These are phyloP conservation scores for Octomys mimax DNA, from an alignment of 2,797 vertebrate species.

Conservation along the genomic window DNA sequence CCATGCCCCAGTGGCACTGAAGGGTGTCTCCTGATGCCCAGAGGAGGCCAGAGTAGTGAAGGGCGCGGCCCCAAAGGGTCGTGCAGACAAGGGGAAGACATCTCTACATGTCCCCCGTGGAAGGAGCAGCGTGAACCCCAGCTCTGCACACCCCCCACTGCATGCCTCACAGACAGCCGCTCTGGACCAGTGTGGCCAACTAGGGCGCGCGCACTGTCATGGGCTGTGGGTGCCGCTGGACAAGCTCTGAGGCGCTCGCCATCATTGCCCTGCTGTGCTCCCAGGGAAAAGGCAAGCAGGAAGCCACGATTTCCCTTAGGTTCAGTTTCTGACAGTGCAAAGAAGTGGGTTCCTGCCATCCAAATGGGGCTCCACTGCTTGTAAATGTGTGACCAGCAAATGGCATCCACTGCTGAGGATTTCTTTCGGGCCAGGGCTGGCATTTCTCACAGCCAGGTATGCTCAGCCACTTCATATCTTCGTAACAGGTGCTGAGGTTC, in stretches of 20 bases:
- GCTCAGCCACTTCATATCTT: conserved; percentile 1
- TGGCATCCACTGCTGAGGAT: not conserved
- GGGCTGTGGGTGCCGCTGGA: not conserved
- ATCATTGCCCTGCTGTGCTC: not conserved
- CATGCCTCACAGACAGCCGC: not conserved
- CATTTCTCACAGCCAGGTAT: conserved; percentile 4
- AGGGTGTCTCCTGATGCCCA: not conserved
- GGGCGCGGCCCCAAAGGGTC: not conserved
- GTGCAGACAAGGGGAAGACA: not conserved
- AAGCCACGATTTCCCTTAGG: not conserved
- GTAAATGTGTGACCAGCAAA: not conserved
- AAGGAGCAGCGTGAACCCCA: not conserved
- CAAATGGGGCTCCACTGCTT: conserved; percentile 12
- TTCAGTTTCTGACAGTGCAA: conserved; percentile 17
- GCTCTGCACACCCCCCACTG: not conserved
- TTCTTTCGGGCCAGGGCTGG: not conserved
- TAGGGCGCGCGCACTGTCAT: not conserved
- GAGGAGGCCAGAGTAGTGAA: not conserved
- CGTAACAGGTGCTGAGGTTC: not conserved
- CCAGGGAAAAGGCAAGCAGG: not conserved
- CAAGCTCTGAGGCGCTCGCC: not conserved
- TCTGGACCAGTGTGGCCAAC: not conserved
- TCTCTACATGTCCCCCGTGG: not conserved
- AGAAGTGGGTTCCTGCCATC: conserved; percentile 15
- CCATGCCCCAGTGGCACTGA: not conserved